phyloP scores from a whole-genome alignment of 2,113 vertebrate genomes.

The Catharus minimus region DNA sequence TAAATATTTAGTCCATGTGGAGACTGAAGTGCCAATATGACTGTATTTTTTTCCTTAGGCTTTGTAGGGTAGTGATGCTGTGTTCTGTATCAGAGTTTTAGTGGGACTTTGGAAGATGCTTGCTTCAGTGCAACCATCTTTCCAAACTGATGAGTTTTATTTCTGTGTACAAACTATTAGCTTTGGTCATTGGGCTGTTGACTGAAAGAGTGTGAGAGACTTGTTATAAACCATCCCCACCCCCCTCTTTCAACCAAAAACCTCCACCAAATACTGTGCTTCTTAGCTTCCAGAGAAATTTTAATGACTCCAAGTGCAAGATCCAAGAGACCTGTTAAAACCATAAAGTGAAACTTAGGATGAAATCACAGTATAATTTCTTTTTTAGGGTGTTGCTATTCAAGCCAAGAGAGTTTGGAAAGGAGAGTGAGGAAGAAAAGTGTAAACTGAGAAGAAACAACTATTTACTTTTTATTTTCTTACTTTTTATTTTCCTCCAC shows the following conservation, averaged over 20 bases:
- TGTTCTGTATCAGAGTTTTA: not conserved
- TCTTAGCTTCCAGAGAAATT: not conserved
- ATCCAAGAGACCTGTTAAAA: not conserved
- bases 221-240: not conserved
- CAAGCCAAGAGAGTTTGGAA: not conserved
- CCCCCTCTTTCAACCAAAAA: not conserved
- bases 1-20: not conserved
- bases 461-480: not conserved
- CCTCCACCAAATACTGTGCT: not conserved
- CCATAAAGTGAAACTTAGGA: not conserved
- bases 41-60: not conserved
- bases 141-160: not conserved
- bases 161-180: not conserved
- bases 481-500: not conserved
- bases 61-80: not conserved
- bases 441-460: not conserved
- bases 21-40: not conserved
- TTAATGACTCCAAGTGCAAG: not conserved
- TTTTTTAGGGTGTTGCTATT: not conserved
- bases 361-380: constrained; percentile 16
- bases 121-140: not conserved
- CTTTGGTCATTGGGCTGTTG: not conserved
- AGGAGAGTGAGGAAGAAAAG: not conserved
- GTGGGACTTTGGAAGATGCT: not conserved
- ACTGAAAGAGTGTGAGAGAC: not conserved